These are phyloP conservation scores for Leptura quadrifasciata DNA, from an alignment of 2,888 invertebrate genomes.

Conservation along the genomic window DNA sequence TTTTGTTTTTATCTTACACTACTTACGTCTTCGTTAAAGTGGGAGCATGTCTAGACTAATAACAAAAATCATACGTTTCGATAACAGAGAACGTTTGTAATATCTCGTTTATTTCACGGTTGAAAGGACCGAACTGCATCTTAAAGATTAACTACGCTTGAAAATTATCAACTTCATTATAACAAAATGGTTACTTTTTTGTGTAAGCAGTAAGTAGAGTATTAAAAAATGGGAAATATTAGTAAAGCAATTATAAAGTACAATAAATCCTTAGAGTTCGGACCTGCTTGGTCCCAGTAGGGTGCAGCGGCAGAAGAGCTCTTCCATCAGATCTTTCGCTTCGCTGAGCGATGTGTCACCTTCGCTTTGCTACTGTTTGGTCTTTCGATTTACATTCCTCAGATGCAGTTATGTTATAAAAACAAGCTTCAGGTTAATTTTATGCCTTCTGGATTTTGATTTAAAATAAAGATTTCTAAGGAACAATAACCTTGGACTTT, in stretches of 20 bases:
- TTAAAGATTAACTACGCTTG: constrained; percentile 7
- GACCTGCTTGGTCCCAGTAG: constrained; percentile 62
- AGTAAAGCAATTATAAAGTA: constrained; percentile 3
- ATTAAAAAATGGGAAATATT: constrained; percentile 1
- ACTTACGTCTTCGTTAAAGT: background rate
- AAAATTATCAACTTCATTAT: constrained; percentile 7
- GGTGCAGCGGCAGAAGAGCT: constrained; percentile 62
- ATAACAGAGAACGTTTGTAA: background rate
- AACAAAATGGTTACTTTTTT: background rate
- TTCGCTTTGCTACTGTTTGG: constrained; percentile 71
- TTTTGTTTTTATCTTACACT: background rate
- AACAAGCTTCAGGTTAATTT: constrained; percentile 60
- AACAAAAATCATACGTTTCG: background rate
- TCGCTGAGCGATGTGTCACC: constrained; percentile 70
- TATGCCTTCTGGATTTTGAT: constrained; percentile 55
- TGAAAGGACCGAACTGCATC: background rate
- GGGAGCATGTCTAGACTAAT: background rate
- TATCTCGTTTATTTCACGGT: background rate
- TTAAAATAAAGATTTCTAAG: constrained; percentile 51
- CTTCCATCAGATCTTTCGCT: constrained; percentile 70
- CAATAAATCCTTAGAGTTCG: constrained; percentile 50
- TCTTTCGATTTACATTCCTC: constrained; percentile 71
- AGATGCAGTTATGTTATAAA: constrained; percentile 67
- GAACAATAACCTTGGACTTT: constrained; percentile 6
- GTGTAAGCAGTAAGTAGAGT: background rate